Evolutionary conservation across 2,113 vertebrate species (phyloP).

Genomic region (Acinonyx jubatus): DNA sequence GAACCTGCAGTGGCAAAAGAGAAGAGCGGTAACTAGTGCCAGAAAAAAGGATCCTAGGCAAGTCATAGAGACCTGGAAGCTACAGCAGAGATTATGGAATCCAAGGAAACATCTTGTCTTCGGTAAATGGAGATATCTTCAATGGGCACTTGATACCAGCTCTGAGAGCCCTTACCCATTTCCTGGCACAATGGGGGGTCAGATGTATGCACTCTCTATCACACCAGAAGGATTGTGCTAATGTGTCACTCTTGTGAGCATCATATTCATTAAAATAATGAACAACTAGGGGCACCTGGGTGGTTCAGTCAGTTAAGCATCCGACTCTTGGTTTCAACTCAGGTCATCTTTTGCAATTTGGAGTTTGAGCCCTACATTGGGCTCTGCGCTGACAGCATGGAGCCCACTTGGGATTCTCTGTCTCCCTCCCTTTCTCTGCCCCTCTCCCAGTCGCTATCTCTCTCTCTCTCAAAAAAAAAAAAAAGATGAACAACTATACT

Average conservation of each 20-base stretch:
- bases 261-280: neutral
- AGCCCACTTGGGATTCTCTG: no score
- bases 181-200: neutral
- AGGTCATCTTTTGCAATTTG: no score
- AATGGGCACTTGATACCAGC: neutral
- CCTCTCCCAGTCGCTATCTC: no score
- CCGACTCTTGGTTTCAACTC: no score
- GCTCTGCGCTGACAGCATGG: no score
- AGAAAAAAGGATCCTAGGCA: neutral
- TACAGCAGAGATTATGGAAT: neutral
- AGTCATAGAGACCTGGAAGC: neutral
- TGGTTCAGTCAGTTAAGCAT: no score
- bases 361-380: no score
- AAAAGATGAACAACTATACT: neutral
- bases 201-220: neutral
- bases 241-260: neutral
- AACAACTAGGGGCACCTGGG: neutral
- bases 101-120: neutral
- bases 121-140: neutral
- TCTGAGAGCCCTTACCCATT: neutral
- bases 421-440: no score
- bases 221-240: neutral
- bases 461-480: no score
- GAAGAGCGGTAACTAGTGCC: neutral
- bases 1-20: neutral